Percentiles rank a stretch among this genome's conserved stretches.
phyloP scores from a whole-genome alignment of 2,113 vertebrate genomes.

The Brienomyrus brachyistius region DNA sequence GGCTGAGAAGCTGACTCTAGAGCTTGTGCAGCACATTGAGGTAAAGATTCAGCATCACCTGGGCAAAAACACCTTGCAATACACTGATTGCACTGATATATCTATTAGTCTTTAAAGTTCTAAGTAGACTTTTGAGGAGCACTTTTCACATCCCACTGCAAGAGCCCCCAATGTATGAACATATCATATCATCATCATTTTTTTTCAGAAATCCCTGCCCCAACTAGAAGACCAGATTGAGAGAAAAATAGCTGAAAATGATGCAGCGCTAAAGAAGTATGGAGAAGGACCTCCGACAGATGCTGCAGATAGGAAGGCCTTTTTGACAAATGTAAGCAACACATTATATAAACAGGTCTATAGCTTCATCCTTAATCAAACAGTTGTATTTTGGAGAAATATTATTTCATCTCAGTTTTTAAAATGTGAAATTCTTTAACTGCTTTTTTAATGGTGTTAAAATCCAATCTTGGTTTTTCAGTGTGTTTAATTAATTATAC shows the following conservation, averaged over 20 bases:
- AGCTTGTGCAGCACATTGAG: conserved; percentile 62
- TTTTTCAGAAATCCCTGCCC: conserved; percentile 51
- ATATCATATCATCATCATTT: not conserved
- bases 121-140: not conserved
- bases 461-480: not conserved
- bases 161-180: not conserved
- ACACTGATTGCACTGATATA: not conserved
- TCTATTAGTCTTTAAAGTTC: not conserved
- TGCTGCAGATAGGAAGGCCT: conserved; percentile 38
- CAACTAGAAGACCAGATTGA: conserved; percentile 59
- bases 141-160: not conserved
- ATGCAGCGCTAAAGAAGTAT: conserved; percentile 50
- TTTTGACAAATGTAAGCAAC: conserved; percentile 56
- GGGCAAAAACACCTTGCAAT: not conserved
- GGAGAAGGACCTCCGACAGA: conserved; percentile 53
- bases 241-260: conserved; percentile 48
- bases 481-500: not conserved
- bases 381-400: not conserved
- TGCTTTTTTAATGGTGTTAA: not conserved
- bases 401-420: not conserved
- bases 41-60: conserved; percentile 26
- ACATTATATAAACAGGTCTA: conserved; percentile 17
- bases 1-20: conserved; percentile 60
- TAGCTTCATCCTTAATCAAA: not conserved
- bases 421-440: not conserved